Conservation (phyloP, 2,113 vertebrate genomes). For the Riparia riparia region DNA sequence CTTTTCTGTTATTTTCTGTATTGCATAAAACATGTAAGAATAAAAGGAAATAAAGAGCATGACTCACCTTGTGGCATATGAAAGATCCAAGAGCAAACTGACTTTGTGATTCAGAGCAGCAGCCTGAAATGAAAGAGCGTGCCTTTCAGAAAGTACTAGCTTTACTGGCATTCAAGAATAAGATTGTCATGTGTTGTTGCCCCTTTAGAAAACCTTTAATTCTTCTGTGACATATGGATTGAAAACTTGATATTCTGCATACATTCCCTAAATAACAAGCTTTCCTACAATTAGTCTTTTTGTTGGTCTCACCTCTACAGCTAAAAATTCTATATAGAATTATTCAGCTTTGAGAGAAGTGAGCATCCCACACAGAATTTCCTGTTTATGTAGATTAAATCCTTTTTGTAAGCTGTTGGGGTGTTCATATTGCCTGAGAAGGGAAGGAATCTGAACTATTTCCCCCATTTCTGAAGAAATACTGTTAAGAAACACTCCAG, state of each 20-base stretch:
- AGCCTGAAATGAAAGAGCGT: not conserved
- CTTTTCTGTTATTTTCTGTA: not conserved
- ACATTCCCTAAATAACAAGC: not conserved
- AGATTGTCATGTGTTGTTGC: not conserved
- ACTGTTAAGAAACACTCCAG: not conserved
- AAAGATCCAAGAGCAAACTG: not conserved
- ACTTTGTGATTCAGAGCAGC: not conserved
- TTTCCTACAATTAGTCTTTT: conserved; percentile 13
- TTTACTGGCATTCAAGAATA: not conserved
- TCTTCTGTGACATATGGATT: not conserved
- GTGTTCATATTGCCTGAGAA: not conserved
- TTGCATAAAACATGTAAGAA: not conserved
- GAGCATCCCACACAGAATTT: not conserved
- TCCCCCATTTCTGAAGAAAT: not conserved
- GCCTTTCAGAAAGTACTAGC: not conserved
- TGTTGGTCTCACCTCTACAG: not conserved
- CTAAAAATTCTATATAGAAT: not conserved
- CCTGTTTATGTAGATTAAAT: conserved; percentile 23
- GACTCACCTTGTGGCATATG: not conserved
- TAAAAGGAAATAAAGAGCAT: not conserved
- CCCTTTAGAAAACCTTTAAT: conserved; percentile 32
- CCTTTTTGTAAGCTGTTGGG: not conserved
- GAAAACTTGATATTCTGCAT: not conserved
- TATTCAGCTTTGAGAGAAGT: not conserved
- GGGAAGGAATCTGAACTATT: not conserved